Conservation (phyloP, 2,888 invertebrate species). For the Euplexia lucipara region DNA sequence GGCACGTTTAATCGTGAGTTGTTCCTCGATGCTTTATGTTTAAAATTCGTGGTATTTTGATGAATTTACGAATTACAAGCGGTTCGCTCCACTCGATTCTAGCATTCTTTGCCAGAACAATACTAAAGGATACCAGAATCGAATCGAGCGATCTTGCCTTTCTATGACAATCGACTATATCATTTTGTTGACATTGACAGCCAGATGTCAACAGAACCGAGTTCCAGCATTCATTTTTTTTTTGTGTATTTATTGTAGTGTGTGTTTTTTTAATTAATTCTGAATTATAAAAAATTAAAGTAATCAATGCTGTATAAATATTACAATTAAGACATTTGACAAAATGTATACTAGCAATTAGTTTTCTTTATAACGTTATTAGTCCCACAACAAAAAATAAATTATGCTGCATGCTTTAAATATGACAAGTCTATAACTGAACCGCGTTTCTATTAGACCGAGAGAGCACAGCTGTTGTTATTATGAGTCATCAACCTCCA, state of each 20-base stretch:
- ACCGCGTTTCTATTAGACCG: constrained; percentile 37
- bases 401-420: constrained; percentile 29
- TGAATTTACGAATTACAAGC: no score
- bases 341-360: neutral
- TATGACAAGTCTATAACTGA: constrained; percentile 2
- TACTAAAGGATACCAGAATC: no score
- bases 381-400: neutral
- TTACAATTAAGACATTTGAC: no score
- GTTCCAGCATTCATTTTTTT: constrained; percentile 11
- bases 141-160: no score
- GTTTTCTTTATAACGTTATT: neutral
- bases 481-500: constrained; percentile 89
- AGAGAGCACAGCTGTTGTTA: constrained; percentile 70
- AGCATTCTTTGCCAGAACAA: no score
- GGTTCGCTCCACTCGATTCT: no score
- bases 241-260: no score
- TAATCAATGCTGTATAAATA: neutral
- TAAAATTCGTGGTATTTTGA: no score
- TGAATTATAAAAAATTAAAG: neutral
- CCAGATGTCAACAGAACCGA: constrained; percentile 3
- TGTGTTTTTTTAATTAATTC: neutral
- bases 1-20: no score
- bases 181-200: neutral
- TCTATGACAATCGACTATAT: neutral
- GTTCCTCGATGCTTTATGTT: no score